Conservation (phyloP, 2,113 vertebrate genomes). For the Pardalotus punctatus region DNA sequence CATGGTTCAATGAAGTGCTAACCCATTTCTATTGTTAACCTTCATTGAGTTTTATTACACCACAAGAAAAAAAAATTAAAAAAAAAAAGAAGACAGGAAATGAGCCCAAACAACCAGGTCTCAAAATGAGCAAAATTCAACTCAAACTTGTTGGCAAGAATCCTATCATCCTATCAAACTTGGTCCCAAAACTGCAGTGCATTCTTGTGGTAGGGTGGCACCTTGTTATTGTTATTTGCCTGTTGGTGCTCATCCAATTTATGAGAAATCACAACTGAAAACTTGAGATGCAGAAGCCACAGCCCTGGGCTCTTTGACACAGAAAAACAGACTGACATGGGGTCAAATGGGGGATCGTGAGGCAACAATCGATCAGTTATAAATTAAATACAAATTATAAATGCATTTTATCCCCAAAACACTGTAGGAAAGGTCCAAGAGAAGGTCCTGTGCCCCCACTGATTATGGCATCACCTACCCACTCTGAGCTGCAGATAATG, state of each 20-base stretch:
- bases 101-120: neutral
- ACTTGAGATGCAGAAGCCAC: neutral
- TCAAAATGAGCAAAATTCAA: constrained; percentile 8
- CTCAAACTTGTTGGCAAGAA: neutral
- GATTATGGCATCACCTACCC: neutral
- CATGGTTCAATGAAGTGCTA: neutral
- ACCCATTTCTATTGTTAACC: neutral
- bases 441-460: neutral
- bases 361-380: neutral
- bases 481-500: neutral
- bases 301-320: neutral
- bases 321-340: neutral
- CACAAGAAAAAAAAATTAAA: neutral
- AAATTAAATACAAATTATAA: neutral
- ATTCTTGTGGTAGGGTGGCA: neutral
- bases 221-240: neutral
- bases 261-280: neutral
- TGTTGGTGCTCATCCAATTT: neutral
- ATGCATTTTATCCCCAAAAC: neutral
- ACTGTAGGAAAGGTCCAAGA: neutral
- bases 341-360: neutral
- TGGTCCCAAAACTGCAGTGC: neutral
- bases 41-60: neutral
- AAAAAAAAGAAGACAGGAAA: neutral
- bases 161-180: neutral